Evolutionary conservation across 2,113 vertebrate genomes (phyloP).

Genomic region (Elephantulus edwardii): DNA sequence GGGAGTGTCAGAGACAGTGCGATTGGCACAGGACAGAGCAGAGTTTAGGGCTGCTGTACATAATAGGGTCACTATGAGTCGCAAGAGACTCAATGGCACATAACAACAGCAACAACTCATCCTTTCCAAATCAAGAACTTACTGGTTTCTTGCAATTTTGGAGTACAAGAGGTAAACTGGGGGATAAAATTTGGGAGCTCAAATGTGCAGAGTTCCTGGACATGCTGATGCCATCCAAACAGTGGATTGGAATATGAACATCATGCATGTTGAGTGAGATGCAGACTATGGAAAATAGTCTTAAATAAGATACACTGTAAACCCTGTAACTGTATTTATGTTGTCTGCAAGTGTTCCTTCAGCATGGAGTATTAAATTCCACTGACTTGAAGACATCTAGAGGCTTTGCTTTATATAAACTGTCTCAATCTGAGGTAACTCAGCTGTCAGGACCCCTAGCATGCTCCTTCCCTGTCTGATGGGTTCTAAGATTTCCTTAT

Average conservation of each 20-base stretch:
- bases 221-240: rapidly evolving
- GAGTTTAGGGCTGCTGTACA: no score
- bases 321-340: not conserved
- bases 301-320: not conserved
- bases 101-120: not conserved
- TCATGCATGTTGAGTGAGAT: not conserved
- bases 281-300: not conserved
- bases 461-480: not conserved
- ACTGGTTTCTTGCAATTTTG: not conserved
- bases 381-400: not conserved
- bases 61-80: no score
- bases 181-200: not conserved
- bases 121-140: not conserved
- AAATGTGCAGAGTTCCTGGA: not conserved
- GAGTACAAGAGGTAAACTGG: not conserved
- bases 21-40: no score
- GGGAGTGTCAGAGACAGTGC: no score
- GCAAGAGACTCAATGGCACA: no score
- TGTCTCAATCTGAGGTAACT: not conserved
- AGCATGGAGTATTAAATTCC: not conserved
- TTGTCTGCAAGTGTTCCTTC: not conserved
- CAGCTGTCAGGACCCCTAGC: not conserved
- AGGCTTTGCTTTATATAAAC: not conserved
- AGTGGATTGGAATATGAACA: not conserved
- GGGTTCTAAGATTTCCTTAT: not conserved